Base-by-base conservation (phyloP, 2,797 vertebrate genomes). In the Poeciliopsis gracilis region DNA sequence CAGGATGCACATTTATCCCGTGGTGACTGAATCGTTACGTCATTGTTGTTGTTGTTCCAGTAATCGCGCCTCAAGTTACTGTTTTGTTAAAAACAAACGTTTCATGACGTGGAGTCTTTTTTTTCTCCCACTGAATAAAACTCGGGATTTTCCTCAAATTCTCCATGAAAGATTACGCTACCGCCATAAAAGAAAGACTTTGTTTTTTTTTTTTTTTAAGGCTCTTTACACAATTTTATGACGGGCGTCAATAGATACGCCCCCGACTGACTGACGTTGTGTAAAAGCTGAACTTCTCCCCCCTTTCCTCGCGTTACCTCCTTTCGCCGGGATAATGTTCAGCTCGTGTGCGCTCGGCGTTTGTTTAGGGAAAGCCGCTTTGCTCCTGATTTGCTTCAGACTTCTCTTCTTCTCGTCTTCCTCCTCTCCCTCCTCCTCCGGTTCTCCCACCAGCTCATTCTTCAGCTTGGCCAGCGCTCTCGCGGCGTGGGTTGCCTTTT, bases 401-500 rank as follows among this genome's bases (percentile, higher is more conserved):
- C 45, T 78, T 49, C 75, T 78, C 36, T 28, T 57, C 73, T 77
- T 82, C 73, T 86, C 69, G 9, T 61, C 66, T 43, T 83, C 67
- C 73, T 87, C 90, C 73, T 61, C 53, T 2, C 88, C 85, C 49
- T 93, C 87, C 18, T 84, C 76, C 74, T 72, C 77, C 71, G 74
- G 46, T 47, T 93, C 90, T 74, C 95, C 93, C 72, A 83, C 82
- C 79, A 95, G 82, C 77, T 91, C 89, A 78, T 82, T 95, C 80
- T 92, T 95, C 66, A 95, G 72, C 25, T 89, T 94, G 77, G 91
- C 83, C 80, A 89, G 95, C 75, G 93, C 92, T 86, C 86, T 93
- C 6, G 90, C 87, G 0, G 94, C 73, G 46, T 90, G 89, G 30
- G 95, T 95, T 2, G 85, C 91, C 92, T 97, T 98, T 92, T 97